Evolutionary conservation across 2,113 vertebrate species (phyloP).

Genomic region (Dipodomys spectabilis): DNA sequence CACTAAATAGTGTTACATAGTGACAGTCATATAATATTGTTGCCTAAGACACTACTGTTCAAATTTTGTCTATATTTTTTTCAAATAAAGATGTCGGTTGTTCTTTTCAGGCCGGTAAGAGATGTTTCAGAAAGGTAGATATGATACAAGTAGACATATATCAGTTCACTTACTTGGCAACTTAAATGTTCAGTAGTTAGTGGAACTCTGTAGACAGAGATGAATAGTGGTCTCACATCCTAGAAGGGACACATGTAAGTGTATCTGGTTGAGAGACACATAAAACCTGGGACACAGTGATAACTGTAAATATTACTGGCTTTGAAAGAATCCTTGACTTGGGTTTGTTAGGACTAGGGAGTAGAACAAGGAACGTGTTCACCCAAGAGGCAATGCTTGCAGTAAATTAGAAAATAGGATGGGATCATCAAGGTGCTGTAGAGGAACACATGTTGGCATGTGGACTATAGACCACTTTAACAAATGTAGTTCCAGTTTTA

Average conservation of each 20-base stretch:
- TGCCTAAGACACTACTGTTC: neutral
- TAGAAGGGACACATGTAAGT: neutral
- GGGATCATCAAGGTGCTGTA: neutral
- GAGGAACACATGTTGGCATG: neutral
- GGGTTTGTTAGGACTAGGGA: neutral
- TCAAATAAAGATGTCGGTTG: neutral
- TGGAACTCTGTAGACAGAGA: neutral
- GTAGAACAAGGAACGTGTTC: neutral
- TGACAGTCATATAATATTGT: neutral
- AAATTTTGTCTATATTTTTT: neutral
- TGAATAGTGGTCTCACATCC: neutral
- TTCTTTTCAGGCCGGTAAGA: neutral
- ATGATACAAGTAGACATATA: neutral
- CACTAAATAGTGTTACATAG: too few species aligned
- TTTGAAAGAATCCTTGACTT: neutral
- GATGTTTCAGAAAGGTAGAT: constrained; percentile 1
- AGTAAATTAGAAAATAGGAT: neutral
- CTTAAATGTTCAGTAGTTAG: neutral
- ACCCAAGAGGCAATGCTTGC: neutral
- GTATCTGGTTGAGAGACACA: neutral
- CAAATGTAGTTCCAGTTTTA: neutral
- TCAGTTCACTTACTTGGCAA: neutral
- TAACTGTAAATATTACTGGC: neutral
- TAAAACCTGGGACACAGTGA: neutral
- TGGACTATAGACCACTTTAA: neutral